Conservation (phyloP, 2,888 invertebrate species). For the Hesperia comma region DNA sequence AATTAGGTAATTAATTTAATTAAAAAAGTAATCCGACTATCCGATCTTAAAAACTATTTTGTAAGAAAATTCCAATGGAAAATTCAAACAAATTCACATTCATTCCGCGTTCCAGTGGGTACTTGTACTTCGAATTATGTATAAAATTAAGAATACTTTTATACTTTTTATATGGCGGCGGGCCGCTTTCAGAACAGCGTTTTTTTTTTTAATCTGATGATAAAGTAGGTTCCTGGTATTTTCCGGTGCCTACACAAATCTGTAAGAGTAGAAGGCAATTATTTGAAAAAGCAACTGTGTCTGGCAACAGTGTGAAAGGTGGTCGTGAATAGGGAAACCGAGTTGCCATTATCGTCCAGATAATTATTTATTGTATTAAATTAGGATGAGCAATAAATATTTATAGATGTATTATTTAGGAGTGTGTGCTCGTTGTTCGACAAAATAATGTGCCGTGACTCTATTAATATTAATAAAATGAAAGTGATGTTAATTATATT, state of each 20-base stretch:
- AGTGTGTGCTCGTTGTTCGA: conserved; percentile 25
- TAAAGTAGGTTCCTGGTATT: not conserved
- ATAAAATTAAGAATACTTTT: too few relatives aligned
- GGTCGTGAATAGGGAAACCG: conserved; percentile 1
- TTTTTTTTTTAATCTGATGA: not conserved
- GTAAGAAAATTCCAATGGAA: too few relatives aligned
- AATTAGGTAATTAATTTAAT: not conserved
- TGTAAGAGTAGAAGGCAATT: not conserved
- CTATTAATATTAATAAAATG: conserved; percentile 17
- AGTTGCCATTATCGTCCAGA: conserved; percentile 13
- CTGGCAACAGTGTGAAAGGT: not conserved
- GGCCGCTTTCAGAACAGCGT: conserved; percentile 14
- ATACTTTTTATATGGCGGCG: conserved; percentile 11
- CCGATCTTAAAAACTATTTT: too few relatives aligned
- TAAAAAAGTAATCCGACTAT: too few relatives aligned
- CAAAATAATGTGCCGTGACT: conserved; percentile 37
- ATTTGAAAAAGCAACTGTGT: not conserved
- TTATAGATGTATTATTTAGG: conserved; percentile 14
- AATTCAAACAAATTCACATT: not conserved
- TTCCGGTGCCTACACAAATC: not conserved
- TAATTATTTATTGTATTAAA: conserved; percentile 4
- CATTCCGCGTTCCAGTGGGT: not conserved
- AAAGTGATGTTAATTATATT: conserved; percentile 31
- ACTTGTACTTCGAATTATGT: not conserved
- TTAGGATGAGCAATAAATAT: conserved; percentile 4